Evolutionary conservation across 2,888 invertebrate genomes (phyloP), one percentile per base, ranked within the genome.

Genomic region (Dioctria linearis): DNA sequence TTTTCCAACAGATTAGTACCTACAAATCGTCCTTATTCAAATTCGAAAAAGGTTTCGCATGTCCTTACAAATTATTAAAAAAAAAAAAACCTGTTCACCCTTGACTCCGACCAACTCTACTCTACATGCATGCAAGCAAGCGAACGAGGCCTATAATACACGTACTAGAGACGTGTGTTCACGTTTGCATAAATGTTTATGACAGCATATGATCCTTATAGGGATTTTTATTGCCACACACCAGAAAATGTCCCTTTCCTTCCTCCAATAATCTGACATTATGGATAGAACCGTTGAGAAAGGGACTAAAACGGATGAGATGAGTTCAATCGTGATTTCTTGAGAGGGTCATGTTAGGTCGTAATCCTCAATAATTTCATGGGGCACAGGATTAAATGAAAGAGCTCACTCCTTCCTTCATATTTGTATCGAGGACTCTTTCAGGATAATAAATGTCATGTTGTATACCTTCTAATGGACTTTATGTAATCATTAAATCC

Each of bases 121-220:
- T 25, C 25, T 25, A 25, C 25, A 25, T 25, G 1, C 25, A 25
- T 25, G 25, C 25, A 25, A 25, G 25, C 25, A 25, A 25, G 25
- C 25, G 1, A 25, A 25, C 25, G 2, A 25, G 25, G 25, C 25
- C 25, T 25, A 25, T 25, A 25, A 25, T 25, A 25, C 25, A 25
- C 25, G 25, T 25, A 25, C 25, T 25, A 25, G 25, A 2, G 25
- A 61, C 76, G 61, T 76, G 76, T 80, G 80, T 67, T 78, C 78
- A 80, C 61, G 80, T 78, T 69, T 78, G 69, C 80, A 80, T 80
- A 78, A 80, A 80, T 80, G 78, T 76, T 80, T 80, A 80, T 40
- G 80, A 80, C 76, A 71, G 78, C 71, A 80, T 80, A 76, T 80
- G 80, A 80, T 80, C 80, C 78, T 78, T 80, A 78, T 80, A 78